A percentile compares a stretch with the other conserved stretches of the same genome.
phyloP scores from a whole-genome alignment of 2,113 vertebrate species.

The Aspidoscelis tigris region DNA sequence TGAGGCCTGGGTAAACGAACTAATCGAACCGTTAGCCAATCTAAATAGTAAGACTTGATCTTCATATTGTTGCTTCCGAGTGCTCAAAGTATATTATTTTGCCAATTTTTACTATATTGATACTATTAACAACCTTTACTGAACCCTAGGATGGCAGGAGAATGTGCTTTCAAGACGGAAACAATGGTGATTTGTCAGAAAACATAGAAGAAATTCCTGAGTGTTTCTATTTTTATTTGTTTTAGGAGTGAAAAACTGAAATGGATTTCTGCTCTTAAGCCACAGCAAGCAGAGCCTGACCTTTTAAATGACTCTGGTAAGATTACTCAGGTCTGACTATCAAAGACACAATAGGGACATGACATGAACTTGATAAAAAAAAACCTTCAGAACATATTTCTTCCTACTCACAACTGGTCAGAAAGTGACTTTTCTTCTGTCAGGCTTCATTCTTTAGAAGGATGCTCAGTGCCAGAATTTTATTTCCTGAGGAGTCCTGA shows the following conservation, averaged over 20 bases:
- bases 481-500: no score
- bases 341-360: background rate
- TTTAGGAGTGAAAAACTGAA: constrained; percentile 92
- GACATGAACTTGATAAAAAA: no score
- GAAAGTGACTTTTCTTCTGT: background rate
- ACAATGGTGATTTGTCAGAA: background rate
- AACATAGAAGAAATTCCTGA: background rate
- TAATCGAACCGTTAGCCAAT: no score
- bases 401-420: background rate
- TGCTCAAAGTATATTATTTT: no score
- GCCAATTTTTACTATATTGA: no score
- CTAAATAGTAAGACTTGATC: no score
- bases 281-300: constrained; percentile 75
- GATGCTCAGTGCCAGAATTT: background rate
- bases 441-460: background rate
- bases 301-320: constrained; percentile 76
- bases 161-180: no score
- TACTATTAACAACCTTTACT: no score
- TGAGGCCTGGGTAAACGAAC: no score
- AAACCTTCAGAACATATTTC: background rate
- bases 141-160: no score
- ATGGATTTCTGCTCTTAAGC: constrained; percentile 92
- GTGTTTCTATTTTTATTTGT: background rate
- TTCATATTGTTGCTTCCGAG: no score
- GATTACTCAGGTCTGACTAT: constrained; percentile 38